A percentile compares a stretch with the other conserved stretches of the same genome.
These are phyloP conservation scores for Didymodactylos carnosus DNA, from an alignment of 2,888 invertebrate species.

Conservation along the genomic window DNA sequence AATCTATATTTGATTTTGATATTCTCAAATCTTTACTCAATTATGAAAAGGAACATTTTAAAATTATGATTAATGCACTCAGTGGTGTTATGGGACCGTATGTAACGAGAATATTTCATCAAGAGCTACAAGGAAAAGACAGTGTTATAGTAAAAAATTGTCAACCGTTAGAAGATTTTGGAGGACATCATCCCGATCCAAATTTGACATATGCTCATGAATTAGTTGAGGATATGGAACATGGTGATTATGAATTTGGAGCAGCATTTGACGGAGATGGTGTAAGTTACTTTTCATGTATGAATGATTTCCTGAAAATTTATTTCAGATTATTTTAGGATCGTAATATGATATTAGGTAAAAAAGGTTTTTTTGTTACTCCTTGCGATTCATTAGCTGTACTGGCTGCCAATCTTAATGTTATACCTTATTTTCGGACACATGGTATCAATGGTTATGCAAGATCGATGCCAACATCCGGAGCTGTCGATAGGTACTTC, in stretches of 20 bases:
- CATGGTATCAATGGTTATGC: constrained; percentile 74
- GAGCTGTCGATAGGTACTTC: constrained; percentile 57
- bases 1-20: constrained; percentile 80
- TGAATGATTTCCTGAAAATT: not conserved
- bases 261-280: constrained; percentile 99
- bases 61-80: constrained; percentile 12
- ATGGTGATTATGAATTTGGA: constrained; percentile 54
- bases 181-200: constrained; percentile 69
- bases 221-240: constrained; percentile 48
- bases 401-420: constrained; percentile 65
- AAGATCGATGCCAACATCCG: constrained; percentile 90
- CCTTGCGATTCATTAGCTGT: constrained; percentile 90
- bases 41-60: constrained; percentile 39
- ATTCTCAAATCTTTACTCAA: constrained; percentile 52
- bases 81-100: constrained; percentile 72
- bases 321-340: constrained; percentile 41
- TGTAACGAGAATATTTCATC: constrained; percentile 62
- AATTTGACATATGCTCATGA: constrained; percentile 72
- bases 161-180: constrained; percentile 67
- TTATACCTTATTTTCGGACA: constrained; percentile 78
- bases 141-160: constrained; percentile 50
- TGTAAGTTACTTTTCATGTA: constrained; percentile 28
- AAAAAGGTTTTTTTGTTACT: constrained; percentile 83
- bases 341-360: constrained; percentile 89
- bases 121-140: constrained; percentile 57